Percentiles rank a stretch among this genome's conserved stretches.
Conservation (phyloP, 1,140 invertebrate species). For the Ostrea edulis region DNA sequence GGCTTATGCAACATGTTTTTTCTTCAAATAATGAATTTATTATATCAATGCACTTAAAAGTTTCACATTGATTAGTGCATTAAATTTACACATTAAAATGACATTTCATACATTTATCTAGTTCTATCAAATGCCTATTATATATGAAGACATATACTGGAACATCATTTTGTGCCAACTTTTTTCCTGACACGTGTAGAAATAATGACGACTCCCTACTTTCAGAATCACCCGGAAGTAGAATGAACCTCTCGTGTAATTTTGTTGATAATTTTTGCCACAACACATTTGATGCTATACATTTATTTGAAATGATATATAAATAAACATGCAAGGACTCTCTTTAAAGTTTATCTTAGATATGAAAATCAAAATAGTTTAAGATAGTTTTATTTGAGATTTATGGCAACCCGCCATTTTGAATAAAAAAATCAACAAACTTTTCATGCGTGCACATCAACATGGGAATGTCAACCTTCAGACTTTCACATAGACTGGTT, state of each 20-base stretch:
- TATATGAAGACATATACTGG: neutral
- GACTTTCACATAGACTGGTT: neutral
- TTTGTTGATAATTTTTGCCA: neutral
- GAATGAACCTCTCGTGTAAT: neutral
- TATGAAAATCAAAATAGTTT: neutral
- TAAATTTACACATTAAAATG: too few species aligned
- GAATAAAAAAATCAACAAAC: constrained; percentile 36
- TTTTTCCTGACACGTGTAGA: neutral
- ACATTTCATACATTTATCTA: too few species aligned
- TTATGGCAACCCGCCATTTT: constrained; percentile 30
- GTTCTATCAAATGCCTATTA: too few species aligned
- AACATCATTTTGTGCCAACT: neutral
- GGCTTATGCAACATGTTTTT: too few species aligned
- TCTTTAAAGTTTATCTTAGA: too few species aligned
- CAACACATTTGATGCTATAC: neutral
- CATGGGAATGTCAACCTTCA: constrained; percentile 19
- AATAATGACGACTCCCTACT: constrained; percentile 20
- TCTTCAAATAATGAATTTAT: too few species aligned
- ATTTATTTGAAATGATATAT: too few species aligned
- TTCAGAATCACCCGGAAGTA: constrained; percentile 15
- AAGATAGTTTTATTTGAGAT: neutral
- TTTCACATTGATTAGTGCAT: too few species aligned
- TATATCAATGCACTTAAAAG: too few species aligned
- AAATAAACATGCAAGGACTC: too few species aligned
- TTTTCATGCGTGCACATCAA: constrained; percentile 36